Conservation (phyloP, 2,113 vertebrate species). For the Entosphenus tridentatus region DNA sequence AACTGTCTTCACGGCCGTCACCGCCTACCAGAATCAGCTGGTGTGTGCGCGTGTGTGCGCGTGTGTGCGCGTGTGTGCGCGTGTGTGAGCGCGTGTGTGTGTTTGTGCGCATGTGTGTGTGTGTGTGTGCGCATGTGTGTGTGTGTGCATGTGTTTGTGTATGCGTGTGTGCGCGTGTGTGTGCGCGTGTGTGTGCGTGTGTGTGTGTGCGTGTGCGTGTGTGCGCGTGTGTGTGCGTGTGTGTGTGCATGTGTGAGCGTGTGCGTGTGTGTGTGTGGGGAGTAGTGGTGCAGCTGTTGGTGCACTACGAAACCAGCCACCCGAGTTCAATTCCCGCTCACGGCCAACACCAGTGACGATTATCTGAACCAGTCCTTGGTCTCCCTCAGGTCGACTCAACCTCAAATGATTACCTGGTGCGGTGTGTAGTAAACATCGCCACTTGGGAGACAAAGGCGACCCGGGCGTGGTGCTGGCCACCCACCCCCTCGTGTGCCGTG, state of each 20-base stretch:
- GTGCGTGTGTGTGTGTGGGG: no score
- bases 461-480: no score
- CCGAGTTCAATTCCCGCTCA: no score
- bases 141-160: neutral
- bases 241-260: neutral
- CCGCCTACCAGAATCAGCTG: constrained; percentile 43
- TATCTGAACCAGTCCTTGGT: no score
- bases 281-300: no score
- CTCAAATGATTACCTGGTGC: no score
- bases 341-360: no score
- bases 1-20: constrained; percentile 90
- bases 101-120: neutral
- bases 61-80: neutral
- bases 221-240: neutral
- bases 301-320: no score
- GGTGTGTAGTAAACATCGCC: no score
- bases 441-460: no score
- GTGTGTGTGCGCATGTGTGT: neutral
- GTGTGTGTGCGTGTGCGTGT: neutral
- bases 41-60: neutral
- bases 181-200: neutral
- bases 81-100: neutral
- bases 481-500: no score
- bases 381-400: no score
- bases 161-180: neutral